Evolutionary conservation across 2,797 vertebrate species (phyloP), one percentile per base, ranked within the genome.

Genomic region (Pipistrellus pipistrellus): DNA sequence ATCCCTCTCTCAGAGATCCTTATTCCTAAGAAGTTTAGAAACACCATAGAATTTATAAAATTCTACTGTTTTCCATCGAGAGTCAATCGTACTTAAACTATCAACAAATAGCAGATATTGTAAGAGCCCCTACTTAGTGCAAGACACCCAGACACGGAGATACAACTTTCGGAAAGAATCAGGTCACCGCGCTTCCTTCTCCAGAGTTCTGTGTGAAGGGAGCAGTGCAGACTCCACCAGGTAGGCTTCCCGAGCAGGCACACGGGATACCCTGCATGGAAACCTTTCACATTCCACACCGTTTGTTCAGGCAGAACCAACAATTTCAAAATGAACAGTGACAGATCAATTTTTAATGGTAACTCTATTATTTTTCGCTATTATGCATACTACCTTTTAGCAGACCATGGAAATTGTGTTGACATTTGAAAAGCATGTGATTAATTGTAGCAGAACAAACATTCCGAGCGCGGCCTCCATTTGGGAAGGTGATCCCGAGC

Each of bases 281-380:
- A 97, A 97, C 95, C 97, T 96, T 57, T 78, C 96, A 95, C 97
- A 96, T 97, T 97, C 96, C 97, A 92, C 95, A 77, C 86, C 18
- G 51, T 96, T 94, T 93, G 68, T 82, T 97, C 96, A 96, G 92
- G 93, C 97, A 97, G 94, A 96, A 96, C 97, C 94, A 92, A 93
- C 2, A 5, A 93, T 96, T 97, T 93, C 77, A 71, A 96, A 97
- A 97, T 95, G 95, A 97, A 96, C 97, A 96, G 97, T 97, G 96
- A 97, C 97, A 96, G 97, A 97, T 97, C 97, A 97, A 97, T 97
- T 97, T 97, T 97, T 96, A 97, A 97, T 97, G 97, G 97, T 96
- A 96, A 95, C 95, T 96, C 96, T 96, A 97, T 97, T 97, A 97
- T 96, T 97, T 96, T 95, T 96, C 88, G 91, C 88, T 96, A 97